Conservation (phyloP, 2,113 vertebrate species). For the Amphilophus citrinellus region DNA sequence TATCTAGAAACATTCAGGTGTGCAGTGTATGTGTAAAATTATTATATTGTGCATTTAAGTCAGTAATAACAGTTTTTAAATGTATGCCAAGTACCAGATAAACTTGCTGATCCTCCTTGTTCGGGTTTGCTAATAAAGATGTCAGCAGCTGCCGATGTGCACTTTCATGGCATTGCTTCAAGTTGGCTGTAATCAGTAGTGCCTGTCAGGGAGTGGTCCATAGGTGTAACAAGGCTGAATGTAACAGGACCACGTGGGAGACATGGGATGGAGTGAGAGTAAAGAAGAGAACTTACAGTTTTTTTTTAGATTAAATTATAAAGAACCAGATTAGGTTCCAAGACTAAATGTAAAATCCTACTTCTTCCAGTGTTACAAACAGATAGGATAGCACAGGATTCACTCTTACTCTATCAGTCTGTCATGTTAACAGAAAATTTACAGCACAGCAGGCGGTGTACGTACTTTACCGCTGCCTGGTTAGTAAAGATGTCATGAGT, state of each 20-base stretch:
- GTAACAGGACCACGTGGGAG: conserved; percentile 32
- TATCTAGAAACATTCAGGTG: neutral
- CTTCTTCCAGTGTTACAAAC: neutral
- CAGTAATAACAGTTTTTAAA: neutral
- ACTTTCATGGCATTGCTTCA: conserved; percentile 52
- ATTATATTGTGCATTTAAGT: neutral
- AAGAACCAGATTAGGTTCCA: neutral
- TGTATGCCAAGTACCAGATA: neutral
- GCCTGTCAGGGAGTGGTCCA: conserved; percentile 53
- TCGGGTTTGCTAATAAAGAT: conserved; percentile 71
- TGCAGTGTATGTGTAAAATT: neutral
- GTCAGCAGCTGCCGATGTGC: conserved; percentile 62
- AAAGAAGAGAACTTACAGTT: neutral
- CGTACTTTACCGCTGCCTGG: conserved; percentile 49
- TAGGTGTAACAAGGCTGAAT: conserved; percentile 37
- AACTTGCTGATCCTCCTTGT: conserved; percentile 42
- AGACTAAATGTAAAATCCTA: neutral
- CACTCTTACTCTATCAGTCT: conserved; percentile 5
- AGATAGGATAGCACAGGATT: neutral
- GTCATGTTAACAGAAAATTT: conserved; percentile 29
- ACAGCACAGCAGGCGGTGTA: neutral
- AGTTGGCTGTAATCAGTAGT: conserved; percentile 64
- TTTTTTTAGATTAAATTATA: neutral
- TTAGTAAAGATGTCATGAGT: conserved; percentile 63
- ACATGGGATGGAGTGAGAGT: neutral